Percentiles rank a stretch among this genome's conserved stretches.
These are phyloP conservation scores for Aphidius colemani DNA, from an alignment of 2,888 invertebrate species.

Conservation along the genomic window DNA sequence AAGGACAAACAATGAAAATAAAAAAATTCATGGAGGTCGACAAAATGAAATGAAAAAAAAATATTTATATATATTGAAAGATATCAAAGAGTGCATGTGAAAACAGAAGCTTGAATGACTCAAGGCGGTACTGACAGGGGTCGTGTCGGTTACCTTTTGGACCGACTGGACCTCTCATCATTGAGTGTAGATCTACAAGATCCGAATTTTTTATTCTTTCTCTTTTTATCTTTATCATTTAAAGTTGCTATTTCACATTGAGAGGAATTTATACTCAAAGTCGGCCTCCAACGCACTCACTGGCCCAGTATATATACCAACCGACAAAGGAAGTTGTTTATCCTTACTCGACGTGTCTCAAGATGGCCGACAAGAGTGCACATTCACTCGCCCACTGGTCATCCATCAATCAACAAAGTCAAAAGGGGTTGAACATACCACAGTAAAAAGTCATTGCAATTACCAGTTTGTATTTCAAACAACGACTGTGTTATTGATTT, in stretches of 20 bases:
- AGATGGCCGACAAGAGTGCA: slow-evolving; percentile 32
- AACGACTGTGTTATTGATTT: no score
- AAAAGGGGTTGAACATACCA: slow-evolving; percentile 34
- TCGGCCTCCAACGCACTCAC: slow-evolving; percentile 30
- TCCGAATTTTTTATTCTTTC: not conserved
- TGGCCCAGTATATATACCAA: slow-evolving; percentile 3
- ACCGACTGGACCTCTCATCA: not conserved
- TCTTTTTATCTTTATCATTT: slow-evolving; percentile 28
- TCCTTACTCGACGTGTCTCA: slow-evolving; percentile 41
- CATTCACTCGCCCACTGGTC: slow-evolving; percentile 26
- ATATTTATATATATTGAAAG: not conserved
- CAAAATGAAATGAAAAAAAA: not conserved
- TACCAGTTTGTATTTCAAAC: slow-evolving; percentile 32
- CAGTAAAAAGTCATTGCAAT: slow-evolving; percentile 39
- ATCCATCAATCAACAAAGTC: slow-evolving; percentile 40
- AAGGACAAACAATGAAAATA: not conserved
- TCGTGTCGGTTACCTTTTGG: slow-evolving; percentile 13
- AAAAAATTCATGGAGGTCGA: not conserved
- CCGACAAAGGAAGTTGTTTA: slow-evolving; percentile 46
- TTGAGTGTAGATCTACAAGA: no score
- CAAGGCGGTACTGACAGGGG: slow-evolving; percentile 16
- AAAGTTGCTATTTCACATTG: slow-evolving; percentile 40
- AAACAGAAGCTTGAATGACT: slow-evolving; percentile 19
- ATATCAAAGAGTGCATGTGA: not conserved
- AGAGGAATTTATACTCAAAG: slow-evolving; percentile 37